Base-by-base conservation (phyloP, 2,888 invertebrate species). In the Cantharis rustica region DNA sequence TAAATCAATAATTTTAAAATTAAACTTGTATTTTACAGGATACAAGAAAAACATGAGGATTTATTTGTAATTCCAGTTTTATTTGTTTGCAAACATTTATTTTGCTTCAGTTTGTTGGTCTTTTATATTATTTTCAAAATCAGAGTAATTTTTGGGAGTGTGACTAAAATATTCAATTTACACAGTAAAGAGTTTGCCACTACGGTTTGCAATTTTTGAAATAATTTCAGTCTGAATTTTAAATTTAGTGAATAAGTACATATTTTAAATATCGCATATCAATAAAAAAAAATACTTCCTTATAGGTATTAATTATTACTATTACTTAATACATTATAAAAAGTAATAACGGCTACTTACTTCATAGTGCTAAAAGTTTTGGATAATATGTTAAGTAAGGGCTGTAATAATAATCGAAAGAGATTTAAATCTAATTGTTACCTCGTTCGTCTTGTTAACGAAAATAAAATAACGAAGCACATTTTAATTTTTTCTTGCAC, bases 211-310 rank as follows among this genome's bases (percentile, higher is more conserved):
- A 47, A n/a, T 47, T 47, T 47, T 47, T 47, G 7, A 9, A 47
- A n/a, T 47, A 47, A n/a, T 7, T 47, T 47, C 7, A 5, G 47
- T 47, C 47, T 47, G n/a, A 47, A 47, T n/a, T 47, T 47, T 47
- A 47, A 47, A 47, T 47, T 47, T 47, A 47, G 47, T 47, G 47
- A 79, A 77, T 82, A 84, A 83, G 83, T 85, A 86, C 72, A 76
- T 78, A 74, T 86, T 84, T 76, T 86, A 85, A 85, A 83, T 81
- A 85, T 85, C 86, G 86, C 87, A 87, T 86, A 87, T 87, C 87
- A 87, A 81, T 74, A 78, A 3, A 20, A 66, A 66, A 66, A 66
- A 66, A 66, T 27, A 27, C 64, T 20, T 17, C 47, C 23, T 66
- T 66, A 66, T 23, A 23, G 64, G 20, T 66, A 66, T 9, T 66